Base-by-base conservation (phyloP, 2,113 vertebrate genomes). In the Chunga burmeisteri region DNA sequence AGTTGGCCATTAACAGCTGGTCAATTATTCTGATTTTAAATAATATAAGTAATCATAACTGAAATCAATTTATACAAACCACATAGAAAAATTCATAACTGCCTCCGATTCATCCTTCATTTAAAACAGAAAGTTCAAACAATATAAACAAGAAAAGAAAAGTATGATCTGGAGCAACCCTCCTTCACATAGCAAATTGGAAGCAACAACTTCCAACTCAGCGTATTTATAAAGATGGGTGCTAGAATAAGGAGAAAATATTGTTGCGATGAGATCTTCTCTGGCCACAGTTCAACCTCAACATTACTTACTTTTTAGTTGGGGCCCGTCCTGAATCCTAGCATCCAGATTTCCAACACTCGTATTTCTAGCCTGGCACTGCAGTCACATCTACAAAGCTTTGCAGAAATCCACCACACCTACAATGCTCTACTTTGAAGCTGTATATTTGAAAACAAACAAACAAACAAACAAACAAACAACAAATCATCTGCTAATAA, bases 1-100 rank as follows among this genome's bases (percentile, higher is more conserved):
- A 90, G 71, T 62, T 93, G 71, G 62, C 62, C 67, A 67, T 80
- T 88, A 95, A 80, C 93, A 97, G 86, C 84, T 91, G 89, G 91
- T 59, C 86, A 91, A 53, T 94, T 95, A 93, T 77, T 81, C 78
- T 73, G 55, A 79, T 86, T 95, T 55, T 59, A 88, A 90, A 81
- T 16, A 95, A 87, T 93, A 71, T 6, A 16, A 66, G 34, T 16
- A 77, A 66, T 55, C 13, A 2, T 47, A 65, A 65, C 20, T 12
- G 53, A 95, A 85, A 53, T 85, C 66, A 70, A 58, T 80, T 94
- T 90, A 66, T 22, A 75, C 32, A 59, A 83, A 55, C 38, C 50
- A 77, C 63, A 38, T 0, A 20, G 27, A 92, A 96, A 61, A 92
- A 63, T 75, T 66, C 3, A 0, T 7, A 74, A 68, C 68, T 82